A percentile compares a stretch with the other conserved stretches of the same genome.
phyloP scores from a whole-genome alignment of 1,140 invertebrate species.

The Drosophila simulans region DNA sequence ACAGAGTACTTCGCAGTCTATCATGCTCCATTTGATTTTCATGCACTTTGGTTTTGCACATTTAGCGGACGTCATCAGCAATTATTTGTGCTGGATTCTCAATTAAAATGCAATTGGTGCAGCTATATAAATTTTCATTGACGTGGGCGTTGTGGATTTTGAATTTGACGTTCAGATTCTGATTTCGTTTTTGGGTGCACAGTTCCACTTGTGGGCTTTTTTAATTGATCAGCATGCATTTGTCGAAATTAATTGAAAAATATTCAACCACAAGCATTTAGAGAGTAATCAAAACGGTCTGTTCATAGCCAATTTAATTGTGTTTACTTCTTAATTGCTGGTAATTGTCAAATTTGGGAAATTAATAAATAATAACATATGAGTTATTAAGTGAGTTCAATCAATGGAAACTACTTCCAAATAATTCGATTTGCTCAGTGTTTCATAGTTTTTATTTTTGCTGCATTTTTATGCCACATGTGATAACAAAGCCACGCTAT shows the following conservation, averaged over 20 bases:
- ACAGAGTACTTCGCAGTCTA: background rate
- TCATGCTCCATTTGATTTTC: background rate
- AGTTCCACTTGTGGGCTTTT: background rate
- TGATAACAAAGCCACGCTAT: background rate
- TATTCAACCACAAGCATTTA: constrained; percentile 22
- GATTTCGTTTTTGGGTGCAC: background rate
- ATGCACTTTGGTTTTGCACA: constrained; percentile 2
- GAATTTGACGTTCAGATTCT: background rate
- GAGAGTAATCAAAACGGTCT: constrained; percentile 8
- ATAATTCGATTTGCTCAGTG: no score
- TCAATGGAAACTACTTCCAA: no score
- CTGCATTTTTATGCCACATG: background rate
- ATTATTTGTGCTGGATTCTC: constrained; percentile 34
- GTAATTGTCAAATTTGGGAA: background rate
- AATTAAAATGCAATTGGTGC: constrained; percentile 73
- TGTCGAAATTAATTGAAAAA: constrained; percentile 55
- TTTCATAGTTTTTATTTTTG: background rate
- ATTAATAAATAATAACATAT: background rate
- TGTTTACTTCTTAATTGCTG: background rate
- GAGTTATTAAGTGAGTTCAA: background rate
- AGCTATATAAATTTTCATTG: constrained; percentile 56
- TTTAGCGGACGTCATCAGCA: constrained; percentile 3
- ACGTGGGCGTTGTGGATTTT: constrained; percentile 1
- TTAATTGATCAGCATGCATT: constrained; percentile 25
- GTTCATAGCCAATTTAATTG: background rate